A percentile compares a stretch with the other conserved stretches of the same genome.
These are phyloP conservation scores for Drosophila arizonae DNA, from an alignment of 1,140 invertebrate genomes.

Conservation along the genomic window DNA sequence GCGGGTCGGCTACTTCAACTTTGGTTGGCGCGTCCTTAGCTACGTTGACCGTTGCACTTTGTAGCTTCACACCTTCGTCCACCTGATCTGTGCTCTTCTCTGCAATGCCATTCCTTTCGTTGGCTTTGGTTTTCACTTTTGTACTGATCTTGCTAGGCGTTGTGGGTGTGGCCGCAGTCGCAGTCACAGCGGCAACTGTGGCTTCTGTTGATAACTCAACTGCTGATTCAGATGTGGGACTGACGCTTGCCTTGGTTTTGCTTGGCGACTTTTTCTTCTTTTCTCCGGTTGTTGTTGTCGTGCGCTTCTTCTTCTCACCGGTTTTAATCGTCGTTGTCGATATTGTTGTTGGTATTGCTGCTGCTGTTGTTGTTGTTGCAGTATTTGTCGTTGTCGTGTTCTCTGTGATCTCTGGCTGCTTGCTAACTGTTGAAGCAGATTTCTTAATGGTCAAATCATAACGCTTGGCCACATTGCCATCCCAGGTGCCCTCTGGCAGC, in stretches of 20 bases:
- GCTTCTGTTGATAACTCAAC: not conserved
- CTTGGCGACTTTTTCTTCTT: constrained; percentile 56
- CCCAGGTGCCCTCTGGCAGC: constrained; percentile 64
- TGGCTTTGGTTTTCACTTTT: constrained; percentile 32
- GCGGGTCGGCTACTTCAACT: constrained; percentile 43
- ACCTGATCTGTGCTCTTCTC: constrained; percentile 15
- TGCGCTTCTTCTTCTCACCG: constrained; percentile 52
- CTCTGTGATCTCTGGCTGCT: constrained; percentile 21
- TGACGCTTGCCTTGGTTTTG: constrained; percentile 33
- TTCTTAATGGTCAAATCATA: constrained; percentile 66
- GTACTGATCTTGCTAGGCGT: constrained; percentile 30
- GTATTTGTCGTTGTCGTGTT: constrained; percentile 3
- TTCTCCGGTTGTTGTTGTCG: constrained; percentile 39
- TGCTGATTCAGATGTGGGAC: not conserved
- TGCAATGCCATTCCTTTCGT: constrained; percentile 16
- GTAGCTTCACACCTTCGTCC: constrained; percentile 5
- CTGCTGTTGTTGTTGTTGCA: not conserved
- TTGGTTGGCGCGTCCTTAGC: constrained; percentile 51
- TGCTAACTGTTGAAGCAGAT: constrained; percentile 30
- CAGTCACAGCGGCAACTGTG: not conserved
- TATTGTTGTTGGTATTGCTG: constrained; percentile 1
- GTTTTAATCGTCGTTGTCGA: constrained; percentile 24
- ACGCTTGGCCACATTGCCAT: constrained; percentile 66
- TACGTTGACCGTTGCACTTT: constrained; percentile 11
- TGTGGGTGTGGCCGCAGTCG: not conserved